Base-by-base conservation (phyloP, 2,888 invertebrate genomes). In the Tachina lurida region DNA sequence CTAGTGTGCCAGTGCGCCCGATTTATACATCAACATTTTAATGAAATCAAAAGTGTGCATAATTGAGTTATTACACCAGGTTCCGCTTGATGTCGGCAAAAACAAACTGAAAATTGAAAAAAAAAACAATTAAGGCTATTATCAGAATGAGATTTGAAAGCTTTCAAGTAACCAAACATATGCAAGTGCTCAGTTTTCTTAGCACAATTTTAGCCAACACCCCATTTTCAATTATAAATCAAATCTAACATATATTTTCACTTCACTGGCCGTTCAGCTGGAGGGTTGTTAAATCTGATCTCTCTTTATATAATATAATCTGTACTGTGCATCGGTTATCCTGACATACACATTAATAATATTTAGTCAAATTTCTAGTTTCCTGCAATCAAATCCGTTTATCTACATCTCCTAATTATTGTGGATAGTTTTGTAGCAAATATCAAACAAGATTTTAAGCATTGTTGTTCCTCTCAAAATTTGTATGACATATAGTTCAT, bases 41-140 rank as follows among this genome's bases (percentile, higher is more conserved):
- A 90, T 91, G 89, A 91, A 91, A 90, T 91, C 91, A 91, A 91
- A 91, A 91, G 89, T 89, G 90, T 90, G 89, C 89, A 88, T 91
- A 91, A 91, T 91, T 91, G 91, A 91, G 91, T 91, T 91, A 91
- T 91, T 90, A 90, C 90, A 90, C 89, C 58, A 67, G 31, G 43
- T 90, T 90, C 58, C 77, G 60, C 78, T 80, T 58, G 54, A 71
- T 75, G 75, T 60, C 71, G 70, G 58, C 70, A 77, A 62, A 81
- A 75, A n/a, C 10, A 60, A 75, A 56, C 31, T 31, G 10, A 9
- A 49, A 49, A 71, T 9, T 54, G 31, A 7, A 31, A 10, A 4
- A 65, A 67, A 43, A 15, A 52, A 45, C 56, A 60, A 22, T 43
- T 3, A 75, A 71, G 70, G 67, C 84, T 81, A 22, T 60, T 67